Percentiles rank a stretch among this genome's conserved stretches.
These are phyloP conservation scores for Priocnemis perturbator DNA, from an alignment of 2,888 invertebrate genomes.

Conservation along the genomic window DNA sequence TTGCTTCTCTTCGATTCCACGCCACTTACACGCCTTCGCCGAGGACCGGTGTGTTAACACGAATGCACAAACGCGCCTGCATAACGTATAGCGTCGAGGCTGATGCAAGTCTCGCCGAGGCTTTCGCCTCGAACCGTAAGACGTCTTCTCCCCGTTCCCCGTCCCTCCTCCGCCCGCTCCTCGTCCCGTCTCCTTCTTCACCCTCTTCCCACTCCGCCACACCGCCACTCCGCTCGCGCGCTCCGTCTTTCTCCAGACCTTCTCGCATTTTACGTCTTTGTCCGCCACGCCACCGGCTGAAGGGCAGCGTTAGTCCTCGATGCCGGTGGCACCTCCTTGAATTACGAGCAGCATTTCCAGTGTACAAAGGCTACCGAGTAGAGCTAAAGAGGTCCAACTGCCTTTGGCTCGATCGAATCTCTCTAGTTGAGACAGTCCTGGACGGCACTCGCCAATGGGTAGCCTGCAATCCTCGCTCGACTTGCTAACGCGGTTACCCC, in stretches of 20 bases:
- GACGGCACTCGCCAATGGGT: background rate
- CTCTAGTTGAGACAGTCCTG: background rate
- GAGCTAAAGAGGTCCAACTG: conserved; percentile 1
- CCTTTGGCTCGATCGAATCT: background rate
- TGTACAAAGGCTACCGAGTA: conserved; percentile 9
- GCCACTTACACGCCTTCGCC: conserved; percentile 22
- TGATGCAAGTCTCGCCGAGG: conserved; percentile 38
- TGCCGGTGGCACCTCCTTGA: conserved; percentile 13
- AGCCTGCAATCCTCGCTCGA: conserved; percentile 6
- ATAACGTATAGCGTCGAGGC: conserved; percentile 15
- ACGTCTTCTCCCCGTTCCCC: conserved; percentile 2
- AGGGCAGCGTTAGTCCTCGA: conserved; percentile 2
- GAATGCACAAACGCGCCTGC: conserved; percentile 14
- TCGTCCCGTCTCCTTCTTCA: background rate
- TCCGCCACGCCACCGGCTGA: background rate
- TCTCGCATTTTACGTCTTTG: background rate
- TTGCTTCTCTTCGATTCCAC: conserved; percentile 20
- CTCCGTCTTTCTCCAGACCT: background rate
- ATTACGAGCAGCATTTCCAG: conserved; percentile 14
- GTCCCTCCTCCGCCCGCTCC: conserved; percentile 4
- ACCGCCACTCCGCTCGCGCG: background rate
- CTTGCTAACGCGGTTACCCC: conserved; percentile 12
- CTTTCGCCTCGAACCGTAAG: conserved; percentile 29
- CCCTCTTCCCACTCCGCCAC: background rate
- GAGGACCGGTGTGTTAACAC: conserved; percentile 6